Conservation (phyloP, 2,888 invertebrate genomes). For the Spialia ferax region DNA sequence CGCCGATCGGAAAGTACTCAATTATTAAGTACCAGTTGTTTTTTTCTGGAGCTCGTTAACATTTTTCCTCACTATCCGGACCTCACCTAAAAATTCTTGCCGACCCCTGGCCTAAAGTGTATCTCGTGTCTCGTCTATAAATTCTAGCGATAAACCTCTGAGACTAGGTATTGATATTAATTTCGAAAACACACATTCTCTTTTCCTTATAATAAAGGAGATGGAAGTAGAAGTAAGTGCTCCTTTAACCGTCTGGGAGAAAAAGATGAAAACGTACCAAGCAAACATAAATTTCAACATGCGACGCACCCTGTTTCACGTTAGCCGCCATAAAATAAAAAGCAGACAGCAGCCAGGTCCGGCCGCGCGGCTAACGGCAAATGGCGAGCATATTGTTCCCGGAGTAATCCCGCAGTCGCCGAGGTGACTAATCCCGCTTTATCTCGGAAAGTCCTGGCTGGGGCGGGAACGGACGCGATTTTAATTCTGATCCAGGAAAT, state of each 20-base stretch:
- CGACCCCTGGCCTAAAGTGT: too few species aligned
- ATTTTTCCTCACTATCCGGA: too few species aligned
- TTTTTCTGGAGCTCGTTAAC: too few species aligned
- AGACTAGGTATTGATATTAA: too few species aligned
- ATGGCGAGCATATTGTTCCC: slow-evolving; percentile 59
- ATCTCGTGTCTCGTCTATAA: too few species aligned
- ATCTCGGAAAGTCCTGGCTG: slow-evolving; percentile 51
- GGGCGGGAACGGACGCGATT: slow-evolving; percentile 46
- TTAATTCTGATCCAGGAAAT: slow-evolving; percentile 44
- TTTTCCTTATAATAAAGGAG: too few species aligned
- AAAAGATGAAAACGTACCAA: slow-evolving; percentile 1
- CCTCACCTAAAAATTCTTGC: too few species aligned
- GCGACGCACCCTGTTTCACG: slow-evolving; percentile 6
- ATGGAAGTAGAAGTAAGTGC: too few species aligned
- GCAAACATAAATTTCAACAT: slow-evolving; percentile 17
- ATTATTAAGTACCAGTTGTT: too few species aligned
- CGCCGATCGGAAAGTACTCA: too few species aligned
- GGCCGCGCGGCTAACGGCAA: slow-evolving; percentile 47
- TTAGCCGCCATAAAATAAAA: slow-evolving; percentile 13
- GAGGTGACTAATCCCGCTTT: slow-evolving; percentile 60
- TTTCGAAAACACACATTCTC: too few species aligned
- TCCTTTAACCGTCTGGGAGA: neutral
- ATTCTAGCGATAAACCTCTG: too few species aligned
- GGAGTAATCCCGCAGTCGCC: slow-evolving; percentile 59
- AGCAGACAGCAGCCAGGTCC: neutral